Conservation (phyloP, 2,113 vertebrate genomes). For the Vicugna pacos region DNA sequence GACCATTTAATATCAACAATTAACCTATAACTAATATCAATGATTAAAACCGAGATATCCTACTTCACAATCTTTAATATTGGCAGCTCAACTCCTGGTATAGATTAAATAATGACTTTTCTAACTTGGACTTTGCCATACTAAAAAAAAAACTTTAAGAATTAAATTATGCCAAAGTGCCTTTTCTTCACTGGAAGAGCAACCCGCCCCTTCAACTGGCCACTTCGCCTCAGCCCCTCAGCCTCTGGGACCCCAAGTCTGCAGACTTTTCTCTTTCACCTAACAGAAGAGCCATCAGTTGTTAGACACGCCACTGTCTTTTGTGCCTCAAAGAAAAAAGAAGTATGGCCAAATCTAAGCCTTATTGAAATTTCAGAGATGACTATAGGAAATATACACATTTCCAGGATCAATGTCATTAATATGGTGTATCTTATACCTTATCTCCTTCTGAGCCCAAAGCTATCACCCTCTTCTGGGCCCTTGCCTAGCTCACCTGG, state of each 20-base stretch:
- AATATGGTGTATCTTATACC: rapidly evolving
- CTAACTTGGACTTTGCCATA: neutral
- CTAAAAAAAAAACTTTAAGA: neutral
- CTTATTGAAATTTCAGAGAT: neutral
- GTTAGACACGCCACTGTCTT: neutral
- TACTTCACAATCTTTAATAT: neutral
- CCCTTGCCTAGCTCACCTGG: neutral
- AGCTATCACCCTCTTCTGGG: neutral
- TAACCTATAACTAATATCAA: too few species aligned
- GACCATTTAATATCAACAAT: neutral
- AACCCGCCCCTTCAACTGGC: neutral
- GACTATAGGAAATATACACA: neutral
- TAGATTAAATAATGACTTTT: neutral
- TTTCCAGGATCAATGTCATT: neutral
- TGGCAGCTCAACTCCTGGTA: neutral
- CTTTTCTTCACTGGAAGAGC: neutral
- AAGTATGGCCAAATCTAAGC: neutral
- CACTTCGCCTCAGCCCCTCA: too few species aligned
- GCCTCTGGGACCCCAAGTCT: neutral
- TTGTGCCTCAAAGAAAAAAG: neutral
- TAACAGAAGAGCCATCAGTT: neutral
- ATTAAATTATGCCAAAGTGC: neutral
- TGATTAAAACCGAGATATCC: neutral
- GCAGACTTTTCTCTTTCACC: too few species aligned
- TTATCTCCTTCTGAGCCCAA: neutral